phyloP scores from a whole-genome alignment of 2,113 vertebrate species.

The Prunella fulvescens region DNA sequence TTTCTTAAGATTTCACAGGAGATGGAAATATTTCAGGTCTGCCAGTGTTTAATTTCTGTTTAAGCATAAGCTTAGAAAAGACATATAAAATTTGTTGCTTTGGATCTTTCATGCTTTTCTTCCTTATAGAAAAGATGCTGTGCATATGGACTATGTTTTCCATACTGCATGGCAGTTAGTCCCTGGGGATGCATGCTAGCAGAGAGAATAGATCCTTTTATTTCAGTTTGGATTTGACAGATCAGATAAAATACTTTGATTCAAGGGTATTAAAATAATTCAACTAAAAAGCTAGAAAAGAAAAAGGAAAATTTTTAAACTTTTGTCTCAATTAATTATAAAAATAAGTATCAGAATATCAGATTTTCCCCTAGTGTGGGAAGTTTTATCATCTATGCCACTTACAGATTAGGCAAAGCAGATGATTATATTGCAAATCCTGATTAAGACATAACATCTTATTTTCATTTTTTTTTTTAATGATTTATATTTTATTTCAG shows the following conservation, averaged over 20 bases:
- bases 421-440: constrained; percentile 8
- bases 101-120: constrained; percentile 19
- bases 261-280: constrained; percentile 5
- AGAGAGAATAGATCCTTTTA: constrained; percentile 33
- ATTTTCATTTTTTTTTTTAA: constrained; percentile 35
- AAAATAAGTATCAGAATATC: neutral
- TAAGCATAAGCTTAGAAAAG: neutral
- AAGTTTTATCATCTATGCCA: neutral
- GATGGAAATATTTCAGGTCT: constrained; percentile 1
- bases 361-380: neutral
- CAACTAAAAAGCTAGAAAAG: neutral
- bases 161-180: neutral
- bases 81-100: constrained; percentile 4
- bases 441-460: constrained; percentile 52
- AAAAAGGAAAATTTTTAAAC: neutral
- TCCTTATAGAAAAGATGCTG: constrained; percentile 32
- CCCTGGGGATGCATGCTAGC: neutral
- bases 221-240: constrained; percentile 26
- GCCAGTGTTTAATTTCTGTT: constrained; percentile 16
- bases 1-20: neutral
- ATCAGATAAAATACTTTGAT: constrained; percentile 2
- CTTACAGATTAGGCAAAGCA: neutral
- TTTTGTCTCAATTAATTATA: neutral
- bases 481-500: constrained; percentile 59
- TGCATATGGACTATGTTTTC: constrained; percentile 61